Conservation (phyloP, 2,888 invertebrate species). For the Prionchulus punctatus region DNA sequence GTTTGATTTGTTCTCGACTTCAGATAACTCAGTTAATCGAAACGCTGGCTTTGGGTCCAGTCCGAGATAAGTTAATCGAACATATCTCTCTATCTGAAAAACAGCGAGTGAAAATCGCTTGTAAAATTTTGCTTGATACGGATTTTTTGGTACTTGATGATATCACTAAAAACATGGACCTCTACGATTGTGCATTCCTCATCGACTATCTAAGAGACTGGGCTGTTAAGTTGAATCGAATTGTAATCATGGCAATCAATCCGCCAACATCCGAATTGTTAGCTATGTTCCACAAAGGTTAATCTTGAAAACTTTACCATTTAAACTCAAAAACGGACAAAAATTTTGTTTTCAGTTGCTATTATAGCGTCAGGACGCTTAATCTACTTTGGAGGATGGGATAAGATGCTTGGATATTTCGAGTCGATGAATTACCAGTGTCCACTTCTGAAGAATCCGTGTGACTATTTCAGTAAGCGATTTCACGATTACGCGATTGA, state of each 20-base stretch:
- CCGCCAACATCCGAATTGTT: slow-evolving; percentile 88
- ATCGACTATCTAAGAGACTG: slow-evolving; percentile 83
- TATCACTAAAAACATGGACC: slow-evolving; percentile 72
- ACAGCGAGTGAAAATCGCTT: slow-evolving; percentile 68
- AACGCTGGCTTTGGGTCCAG: slow-evolving; percentile 74
- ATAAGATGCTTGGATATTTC: slow-evolving; percentile 77
- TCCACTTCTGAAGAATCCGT: slow-evolving; percentile 86
- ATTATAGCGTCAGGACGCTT: slow-evolving; percentile 73
- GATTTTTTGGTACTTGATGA: slow-evolving; percentile 72
- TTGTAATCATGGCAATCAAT: slow-evolving; percentile 74
- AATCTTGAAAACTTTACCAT: background rate
- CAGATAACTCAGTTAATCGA: slow-evolving; percentile 74
- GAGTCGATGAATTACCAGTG: slow-evolving; percentile 78
- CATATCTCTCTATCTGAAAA: slow-evolving; percentile 72
- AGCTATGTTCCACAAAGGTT: slow-evolving; percentile 64
- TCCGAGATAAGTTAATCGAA: slow-evolving; percentile 65
- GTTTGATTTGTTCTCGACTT: slow-evolving; percentile 22
- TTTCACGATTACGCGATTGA: too few relatives aligned
- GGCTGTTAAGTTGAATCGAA: slow-evolving; percentile 52
- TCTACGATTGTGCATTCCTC: slow-evolving; percentile 84
- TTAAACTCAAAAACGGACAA: too few relatives aligned
- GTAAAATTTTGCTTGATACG: slow-evolving; percentile 55
- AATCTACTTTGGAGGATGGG: slow-evolving; percentile 71
- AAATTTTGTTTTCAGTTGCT: slow-evolving; percentile 41
- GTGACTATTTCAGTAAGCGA: slow-evolving; percentile 65